These are phyloP conservation scores for Araneus ventricosus DNA, from an alignment of 1,140 invertebrate species.

Conservation along the genomic window DNA sequence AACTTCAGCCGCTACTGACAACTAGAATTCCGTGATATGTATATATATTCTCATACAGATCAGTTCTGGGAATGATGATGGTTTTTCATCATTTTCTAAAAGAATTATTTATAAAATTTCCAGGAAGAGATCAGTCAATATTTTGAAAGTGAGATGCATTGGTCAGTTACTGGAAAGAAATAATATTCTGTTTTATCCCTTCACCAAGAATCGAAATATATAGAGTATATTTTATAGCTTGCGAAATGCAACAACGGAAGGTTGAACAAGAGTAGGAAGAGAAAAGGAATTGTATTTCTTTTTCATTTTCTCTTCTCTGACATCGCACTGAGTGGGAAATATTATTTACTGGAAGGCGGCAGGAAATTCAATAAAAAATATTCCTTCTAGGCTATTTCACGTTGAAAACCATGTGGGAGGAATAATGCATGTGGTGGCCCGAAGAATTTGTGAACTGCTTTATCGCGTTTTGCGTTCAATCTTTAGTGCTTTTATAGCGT, in stretches of 20 bases:
- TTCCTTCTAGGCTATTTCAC: neutral
- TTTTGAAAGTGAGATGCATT: neutral
- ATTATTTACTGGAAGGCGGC: neutral
- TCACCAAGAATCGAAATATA: neutral
- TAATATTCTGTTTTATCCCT: neutral
- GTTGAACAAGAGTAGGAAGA: neutral
- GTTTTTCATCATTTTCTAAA: neutral
- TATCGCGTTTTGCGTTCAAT: neutral
- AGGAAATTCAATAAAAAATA: neutral
- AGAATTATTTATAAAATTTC: neutral
- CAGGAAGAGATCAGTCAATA: neutral
- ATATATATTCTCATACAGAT: no score
- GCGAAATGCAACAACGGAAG: neutral
- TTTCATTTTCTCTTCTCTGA: neutral
- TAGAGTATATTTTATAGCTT: neutral
- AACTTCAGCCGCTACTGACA: no score
- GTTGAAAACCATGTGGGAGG: neutral
- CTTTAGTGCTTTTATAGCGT: neutral
- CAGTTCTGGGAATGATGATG: no score
- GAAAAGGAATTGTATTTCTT: neutral
- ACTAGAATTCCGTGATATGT: no score
- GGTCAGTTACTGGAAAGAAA: neutral
- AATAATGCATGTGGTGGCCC: neutral
- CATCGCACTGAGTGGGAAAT: neutral
- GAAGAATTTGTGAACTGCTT: neutral